Evolutionary conservation across 2,113 vertebrate species (phyloP).

Genomic region (Lepus timidus): DNA sequence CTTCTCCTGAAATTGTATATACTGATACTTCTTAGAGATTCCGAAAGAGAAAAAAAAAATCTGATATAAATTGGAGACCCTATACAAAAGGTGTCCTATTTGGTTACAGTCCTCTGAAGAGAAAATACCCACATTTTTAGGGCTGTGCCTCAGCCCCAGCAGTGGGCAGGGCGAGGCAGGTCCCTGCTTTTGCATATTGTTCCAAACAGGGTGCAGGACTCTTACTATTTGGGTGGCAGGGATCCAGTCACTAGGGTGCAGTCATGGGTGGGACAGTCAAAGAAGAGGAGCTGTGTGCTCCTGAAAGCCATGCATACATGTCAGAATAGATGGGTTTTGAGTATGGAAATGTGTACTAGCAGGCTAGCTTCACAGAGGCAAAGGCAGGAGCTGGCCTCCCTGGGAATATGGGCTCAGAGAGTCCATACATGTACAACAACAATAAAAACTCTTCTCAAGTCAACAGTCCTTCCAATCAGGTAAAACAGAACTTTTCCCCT

Average conservation of each 20-base stretch:
- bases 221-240: background rate
- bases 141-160: slow-evolving; percentile 46
- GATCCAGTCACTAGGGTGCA: slow-evolving; percentile 31
- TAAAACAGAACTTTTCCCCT: background rate
- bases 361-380: background rate
- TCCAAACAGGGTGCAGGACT: background rate
- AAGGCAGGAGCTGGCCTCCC: background rate
- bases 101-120: slow-evolving; percentile 50
- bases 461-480: background rate
- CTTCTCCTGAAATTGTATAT: background rate
- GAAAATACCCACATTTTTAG: slow-evolving; percentile 19
- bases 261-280: slow-evolving; percentile 59
- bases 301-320: slow-evolving; percentile 50
- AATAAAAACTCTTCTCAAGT: background rate
- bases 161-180: slow-evolving; percentile 62
- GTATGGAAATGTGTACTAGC: background rate
- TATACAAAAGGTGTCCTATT: slow-evolving; percentile 38
- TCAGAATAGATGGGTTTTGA: background rate
- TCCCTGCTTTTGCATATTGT: background rate
- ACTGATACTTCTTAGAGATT: background rate
- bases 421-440: background rate
- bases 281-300: slow-evolving; percentile 9
- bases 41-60: background rate
- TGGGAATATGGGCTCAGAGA: background rate
- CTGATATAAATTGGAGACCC: background rate